Conservation (phyloP, 1,140 invertebrate genomes). For the Hylaeus anthracinus region DNA sequence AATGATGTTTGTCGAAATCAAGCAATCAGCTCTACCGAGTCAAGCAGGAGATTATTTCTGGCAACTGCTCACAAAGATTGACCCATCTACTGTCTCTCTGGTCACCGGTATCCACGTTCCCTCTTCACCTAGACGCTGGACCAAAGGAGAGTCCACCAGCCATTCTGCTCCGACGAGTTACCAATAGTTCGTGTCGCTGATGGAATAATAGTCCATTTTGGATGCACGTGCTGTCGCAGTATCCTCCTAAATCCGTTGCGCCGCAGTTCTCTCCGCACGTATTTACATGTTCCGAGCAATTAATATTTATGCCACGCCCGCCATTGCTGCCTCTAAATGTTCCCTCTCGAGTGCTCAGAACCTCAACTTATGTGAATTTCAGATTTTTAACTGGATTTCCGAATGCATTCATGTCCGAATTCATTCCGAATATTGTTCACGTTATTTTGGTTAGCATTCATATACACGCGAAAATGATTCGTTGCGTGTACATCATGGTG, state of each 20-base stretch:
- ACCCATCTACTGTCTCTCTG: conserved; percentile 38
- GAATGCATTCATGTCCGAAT: not conserved
- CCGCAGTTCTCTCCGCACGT: conserved; percentile 56
- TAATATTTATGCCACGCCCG: conserved; percentile 77
- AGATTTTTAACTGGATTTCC: too few relatives aligned
- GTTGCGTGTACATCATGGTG: not conserved
- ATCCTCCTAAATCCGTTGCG: conserved; percentile 51
- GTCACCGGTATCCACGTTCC: not conserved
- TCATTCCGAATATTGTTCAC: not conserved
- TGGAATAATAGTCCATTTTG: conserved; percentile 80
- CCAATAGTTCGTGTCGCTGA: conserved; percentile 77
- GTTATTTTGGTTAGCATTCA: not conserved
- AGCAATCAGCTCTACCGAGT: conserved; percentile 66
- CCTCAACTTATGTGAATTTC: too few relatives aligned
- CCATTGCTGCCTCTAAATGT: conserved; percentile 10
- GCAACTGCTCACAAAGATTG: conserved; percentile 66
- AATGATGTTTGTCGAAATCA: conserved; percentile 72
- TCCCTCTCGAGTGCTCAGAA: conserved; percentile 17
- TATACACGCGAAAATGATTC: not conserved
- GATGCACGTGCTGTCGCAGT: conserved; percentile 76
- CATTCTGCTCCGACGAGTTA: conserved; percentile 73
- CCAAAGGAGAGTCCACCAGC: conserved; percentile 49
- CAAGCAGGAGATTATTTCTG: conserved; percentile 66
- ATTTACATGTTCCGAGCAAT: conserved; percentile 79
- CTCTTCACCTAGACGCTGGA: not conserved